phyloP scores from a whole-genome alignment of 2,797 vertebrate species.

The Limosa lapponica region DNA sequence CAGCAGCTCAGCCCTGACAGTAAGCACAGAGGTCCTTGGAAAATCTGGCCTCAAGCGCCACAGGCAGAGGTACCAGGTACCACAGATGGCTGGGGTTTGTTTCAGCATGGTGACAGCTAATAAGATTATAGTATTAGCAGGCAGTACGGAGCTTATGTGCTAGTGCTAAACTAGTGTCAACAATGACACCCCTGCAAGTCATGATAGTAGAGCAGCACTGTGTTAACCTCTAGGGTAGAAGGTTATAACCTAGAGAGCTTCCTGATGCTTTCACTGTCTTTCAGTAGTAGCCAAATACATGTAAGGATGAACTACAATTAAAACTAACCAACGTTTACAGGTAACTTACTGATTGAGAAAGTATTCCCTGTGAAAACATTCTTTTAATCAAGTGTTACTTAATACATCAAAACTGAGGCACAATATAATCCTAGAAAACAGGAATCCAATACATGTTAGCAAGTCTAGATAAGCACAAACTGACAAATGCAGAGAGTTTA shows the following conservation, averaged over 20 bases:
- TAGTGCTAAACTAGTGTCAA: background rate
- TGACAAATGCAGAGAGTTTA: background rate
- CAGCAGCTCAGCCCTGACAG: background rate
- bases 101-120: background rate
- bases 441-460: background rate
- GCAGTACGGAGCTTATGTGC: background rate
- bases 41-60: background rate
- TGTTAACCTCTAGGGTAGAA: background rate
- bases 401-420: background rate
- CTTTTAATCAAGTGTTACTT: background rate
- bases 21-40: background rate
- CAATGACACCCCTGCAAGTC: background rate
- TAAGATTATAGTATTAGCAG: background rate
- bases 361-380: background rate
- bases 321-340: background rate
- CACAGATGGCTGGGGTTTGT: background rate
- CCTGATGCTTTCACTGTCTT: background rate
- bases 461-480: background rate
- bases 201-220: background rate
- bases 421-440: background rate
- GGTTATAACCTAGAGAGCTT: background rate
- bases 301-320: background rate
- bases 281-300: background rate
- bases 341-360: background rate
- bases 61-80: background rate